phyloP scores from a whole-genome alignment of 2,888 invertebrate species.

The Empis stercorea region DNA sequence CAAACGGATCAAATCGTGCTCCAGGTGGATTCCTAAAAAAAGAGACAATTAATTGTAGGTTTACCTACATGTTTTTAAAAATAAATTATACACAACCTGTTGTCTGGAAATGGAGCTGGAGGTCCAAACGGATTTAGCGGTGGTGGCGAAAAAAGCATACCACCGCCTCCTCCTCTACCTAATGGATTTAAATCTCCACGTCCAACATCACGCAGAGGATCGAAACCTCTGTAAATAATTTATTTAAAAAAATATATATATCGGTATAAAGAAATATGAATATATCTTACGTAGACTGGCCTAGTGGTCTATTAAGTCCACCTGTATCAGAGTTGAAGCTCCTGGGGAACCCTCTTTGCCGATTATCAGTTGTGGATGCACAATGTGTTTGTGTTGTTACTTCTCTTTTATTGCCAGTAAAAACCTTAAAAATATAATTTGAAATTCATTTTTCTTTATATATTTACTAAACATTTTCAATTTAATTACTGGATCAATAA shows the following conservation, averaged over 20 bases:
- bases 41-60: not conserved
- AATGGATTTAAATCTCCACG: slow-evolving; percentile 70
- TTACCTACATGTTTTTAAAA: too few species aligned
- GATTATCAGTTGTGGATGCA: slow-evolving; percentile 13
- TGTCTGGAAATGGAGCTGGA: slow-evolving; percentile 14
- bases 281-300: not conserved
- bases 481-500: slow-evolving; percentile 47
- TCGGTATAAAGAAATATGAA: not conserved
- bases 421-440: slow-evolving; percentile 19
- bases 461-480: too few species aligned
- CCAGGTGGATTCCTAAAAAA: slow-evolving; percentile 40
- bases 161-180: slow-evolving; percentile 56
- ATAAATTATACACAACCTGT: too few species aligned
- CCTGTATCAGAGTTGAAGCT: not conserved
- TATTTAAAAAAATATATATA: not conserved
- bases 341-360: not conserved
- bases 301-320: not conserved
- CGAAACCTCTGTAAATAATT: slow-evolving; percentile 22
- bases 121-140: slow-evolving; percentile 24
- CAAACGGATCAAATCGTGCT: slow-evolving; percentile 76
- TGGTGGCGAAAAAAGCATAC: slow-evolving; percentile 54
- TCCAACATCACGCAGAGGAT: slow-evolving; percentile 44
- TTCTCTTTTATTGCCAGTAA: slow-evolving; percentile 25
- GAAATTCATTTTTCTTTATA: too few species aligned
- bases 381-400: slow-evolving; percentile 28